Conservation (phyloP, 2,797 vertebrate genomes). For the Zenarchopterus dispar region DNA sequence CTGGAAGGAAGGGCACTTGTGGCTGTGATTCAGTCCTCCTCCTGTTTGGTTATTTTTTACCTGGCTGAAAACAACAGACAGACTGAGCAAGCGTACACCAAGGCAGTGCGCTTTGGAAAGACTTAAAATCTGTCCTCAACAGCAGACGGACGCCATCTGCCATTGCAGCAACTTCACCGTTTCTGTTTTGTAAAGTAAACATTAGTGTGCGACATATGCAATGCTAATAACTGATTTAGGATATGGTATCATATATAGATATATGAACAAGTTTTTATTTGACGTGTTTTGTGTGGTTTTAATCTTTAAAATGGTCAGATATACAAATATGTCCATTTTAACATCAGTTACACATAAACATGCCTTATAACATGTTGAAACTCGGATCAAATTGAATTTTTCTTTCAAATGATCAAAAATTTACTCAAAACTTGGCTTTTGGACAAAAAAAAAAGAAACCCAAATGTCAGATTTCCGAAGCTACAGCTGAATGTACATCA, state of each 20-base stretch:
- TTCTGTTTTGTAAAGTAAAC: conserved; percentile 14
- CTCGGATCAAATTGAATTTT: conserved; percentile 1
- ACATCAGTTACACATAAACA: neutral
- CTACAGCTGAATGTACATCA: neutral
- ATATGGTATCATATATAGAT: conserved; percentile 30
- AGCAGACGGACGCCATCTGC: conserved; percentile 14
- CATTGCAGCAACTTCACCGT: conserved; percentile 31
- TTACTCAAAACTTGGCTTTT: neutral
- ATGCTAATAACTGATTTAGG: conserved; percentile 24
- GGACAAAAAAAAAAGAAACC: neutral
- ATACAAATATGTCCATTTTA: neutral
- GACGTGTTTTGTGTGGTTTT: conserved; percentile 35
- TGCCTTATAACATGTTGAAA: conserved; percentile 25
- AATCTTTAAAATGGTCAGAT: conserved; percentile 25
- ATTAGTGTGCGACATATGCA: conserved; percentile 19
- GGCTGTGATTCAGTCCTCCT: conserved; percentile 21
- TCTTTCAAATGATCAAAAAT: neutral
- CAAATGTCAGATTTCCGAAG: neutral
- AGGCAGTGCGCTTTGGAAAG: conserved; percentile 28
- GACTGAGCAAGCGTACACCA: conserved; percentile 7
- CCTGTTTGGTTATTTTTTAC: conserved; percentile 11
- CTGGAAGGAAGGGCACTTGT: conserved; percentile 19
- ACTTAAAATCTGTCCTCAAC: conserved; percentile 23
- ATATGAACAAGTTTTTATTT: conserved; percentile 24
- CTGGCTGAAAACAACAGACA: conserved; percentile 25